Evolutionary conservation across 53 echinoderm and acorn worm genomes (phyloP).

Genomic region (Echinometra lucunter): DNA sequence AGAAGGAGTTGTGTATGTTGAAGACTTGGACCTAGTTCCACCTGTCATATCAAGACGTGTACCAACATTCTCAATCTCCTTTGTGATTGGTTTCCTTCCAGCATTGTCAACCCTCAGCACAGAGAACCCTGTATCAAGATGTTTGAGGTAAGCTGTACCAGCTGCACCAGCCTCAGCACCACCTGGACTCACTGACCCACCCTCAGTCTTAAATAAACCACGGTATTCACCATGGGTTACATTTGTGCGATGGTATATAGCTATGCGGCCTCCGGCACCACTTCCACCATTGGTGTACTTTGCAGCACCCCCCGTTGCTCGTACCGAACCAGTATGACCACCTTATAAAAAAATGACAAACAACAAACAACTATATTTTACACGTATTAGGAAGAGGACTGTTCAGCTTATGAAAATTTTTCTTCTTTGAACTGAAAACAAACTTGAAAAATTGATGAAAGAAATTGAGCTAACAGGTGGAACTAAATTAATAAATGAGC

Average conservation of each 20-base stretch:
- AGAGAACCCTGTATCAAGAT: slow-evolving; percentile 55
- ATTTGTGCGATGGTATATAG: slow-evolving; percentile 85
- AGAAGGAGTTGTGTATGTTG: slow-evolving; percentile 68
- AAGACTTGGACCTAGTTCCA: slow-evolving; percentile 18
- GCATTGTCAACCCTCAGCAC: slow-evolving; percentile 81
- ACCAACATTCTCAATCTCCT: slow-evolving; percentile 88
- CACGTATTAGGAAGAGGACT: no score
- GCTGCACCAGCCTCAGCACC: slow-evolving; percentile 82
- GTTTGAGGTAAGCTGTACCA: slow-evolving; percentile 72
- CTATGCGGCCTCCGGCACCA: slow-evolving; percentile 86
- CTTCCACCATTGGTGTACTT: slow-evolving; percentile 62
- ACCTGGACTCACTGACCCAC: slow-evolving; percentile 74
- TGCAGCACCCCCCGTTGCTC: slow-evolving; percentile 43
- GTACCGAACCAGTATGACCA: slow-evolving; percentile 66
- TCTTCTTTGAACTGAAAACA: background rate
- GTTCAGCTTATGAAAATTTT: no score
- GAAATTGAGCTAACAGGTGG: no score
- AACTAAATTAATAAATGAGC: no score
- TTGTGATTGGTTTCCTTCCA: slow-evolving; percentile 71
- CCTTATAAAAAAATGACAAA: slow-evolving; percentile 31
- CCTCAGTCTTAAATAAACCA: slow-evolving; percentile 77
- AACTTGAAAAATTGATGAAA: background rate
- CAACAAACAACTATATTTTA: background rate
- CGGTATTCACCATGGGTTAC: slow-evolving; percentile 90
- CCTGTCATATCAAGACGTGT: slow-evolving; percentile 74